Evolutionary conservation across 2,888 invertebrate species (phyloP).

Genomic region (Oxyteleia sp.): DNA sequence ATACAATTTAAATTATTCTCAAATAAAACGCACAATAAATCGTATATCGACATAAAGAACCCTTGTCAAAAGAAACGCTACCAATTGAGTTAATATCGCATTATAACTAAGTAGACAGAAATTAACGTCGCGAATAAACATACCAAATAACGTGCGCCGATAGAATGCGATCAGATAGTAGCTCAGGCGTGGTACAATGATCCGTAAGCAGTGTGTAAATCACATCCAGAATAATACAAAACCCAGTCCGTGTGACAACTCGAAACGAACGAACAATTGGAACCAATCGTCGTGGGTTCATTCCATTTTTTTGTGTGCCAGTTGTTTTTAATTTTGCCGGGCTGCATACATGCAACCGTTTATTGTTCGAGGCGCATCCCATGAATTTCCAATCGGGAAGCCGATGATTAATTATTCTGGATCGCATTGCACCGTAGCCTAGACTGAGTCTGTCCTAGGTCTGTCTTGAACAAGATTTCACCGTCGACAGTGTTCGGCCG

Average conservation of each 20-base stretch:
- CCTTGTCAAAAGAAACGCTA: too few relatives aligned
- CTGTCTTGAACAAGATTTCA: slow-evolving; percentile 83
- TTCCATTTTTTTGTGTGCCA: slow-evolving; percentile 39
- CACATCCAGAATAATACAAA: slow-evolving; percentile 84
- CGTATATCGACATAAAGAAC: too few relatives aligned
- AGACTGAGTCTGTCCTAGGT: slow-evolving; percentile 87
- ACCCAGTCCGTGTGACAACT: slow-evolving; percentile 3
- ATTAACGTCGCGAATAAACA: not conserved
- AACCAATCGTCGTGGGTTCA: not conserved
- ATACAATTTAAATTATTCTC: too few relatives aligned
- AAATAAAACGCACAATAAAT: too few relatives aligned
- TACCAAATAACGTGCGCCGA: slow-evolving; percentile 43
- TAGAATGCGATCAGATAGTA: slow-evolving; percentile 82
- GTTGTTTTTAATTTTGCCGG: slow-evolving; percentile 14
- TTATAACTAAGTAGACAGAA: not conserved
- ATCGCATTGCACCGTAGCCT: slow-evolving; percentile 85
- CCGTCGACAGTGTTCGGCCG: slow-evolving; percentile 42
- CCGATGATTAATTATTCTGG: slow-evolving; percentile 87
- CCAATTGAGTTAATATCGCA: slow-evolving; percentile 56
- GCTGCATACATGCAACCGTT: slow-evolving; percentile 2
- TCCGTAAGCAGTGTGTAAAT: slow-evolving; percentile 75
- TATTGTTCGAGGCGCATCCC: not conserved
- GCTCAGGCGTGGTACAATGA: slow-evolving; percentile 78
- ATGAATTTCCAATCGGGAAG: slow-evolving; percentile 58
- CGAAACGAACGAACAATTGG: slow-evolving; percentile 5